These are phyloP conservation scores for Typhlichthys subterraneus DNA, from an alignment of 2,797 vertebrate genomes.

Conservation along the genomic window DNA sequence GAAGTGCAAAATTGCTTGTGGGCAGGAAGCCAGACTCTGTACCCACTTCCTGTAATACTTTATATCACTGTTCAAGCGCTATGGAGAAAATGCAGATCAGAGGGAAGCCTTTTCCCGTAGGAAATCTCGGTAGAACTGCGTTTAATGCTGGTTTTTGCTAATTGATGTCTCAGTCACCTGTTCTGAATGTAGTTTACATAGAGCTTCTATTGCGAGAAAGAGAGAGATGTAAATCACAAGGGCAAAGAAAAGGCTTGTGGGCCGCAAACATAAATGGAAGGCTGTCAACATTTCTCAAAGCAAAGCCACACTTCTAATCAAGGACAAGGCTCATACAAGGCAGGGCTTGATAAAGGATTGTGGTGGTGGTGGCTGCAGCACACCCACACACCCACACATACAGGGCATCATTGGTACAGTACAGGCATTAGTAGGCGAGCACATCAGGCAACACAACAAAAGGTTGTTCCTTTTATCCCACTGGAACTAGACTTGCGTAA, in stretches of 20 bases:
- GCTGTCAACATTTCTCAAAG: constrained; percentile 22
- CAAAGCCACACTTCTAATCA: constrained; percentile 8
- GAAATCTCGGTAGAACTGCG: neutral
- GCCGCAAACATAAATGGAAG: constrained; percentile 42
- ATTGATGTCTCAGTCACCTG: constrained; percentile 14
- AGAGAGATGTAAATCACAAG: neutral
- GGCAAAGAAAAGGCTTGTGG: constrained; percentile 1
- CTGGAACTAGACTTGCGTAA: constrained; percentile 31
- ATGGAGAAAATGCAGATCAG: constrained; percentile 6
- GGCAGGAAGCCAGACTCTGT: constrained; percentile 6
- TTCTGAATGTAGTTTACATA: constrained; percentile 7
- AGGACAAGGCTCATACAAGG: constrained; percentile 18
- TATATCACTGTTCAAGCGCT: constrained; percentile 26
- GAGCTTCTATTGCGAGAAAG: constrained; percentile 31
- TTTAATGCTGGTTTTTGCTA: constrained; percentile 24
- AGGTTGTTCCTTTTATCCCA: constrained; percentile 17
- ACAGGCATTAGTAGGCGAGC: constrained; percentile 52
- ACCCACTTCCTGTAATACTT: neutral
- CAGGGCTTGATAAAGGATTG: constrained; percentile 31
- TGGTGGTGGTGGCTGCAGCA: neutral
- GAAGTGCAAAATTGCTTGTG: neutral
- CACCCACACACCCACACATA: constrained; percentile 18
- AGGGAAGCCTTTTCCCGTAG: neutral
- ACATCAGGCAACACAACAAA: constrained; percentile 50
- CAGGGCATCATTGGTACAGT: constrained; percentile 43